These are phyloP conservation scores for Tinea semifulvella DNA, from an alignment of 2,888 invertebrate species.

Conservation along the genomic window DNA sequence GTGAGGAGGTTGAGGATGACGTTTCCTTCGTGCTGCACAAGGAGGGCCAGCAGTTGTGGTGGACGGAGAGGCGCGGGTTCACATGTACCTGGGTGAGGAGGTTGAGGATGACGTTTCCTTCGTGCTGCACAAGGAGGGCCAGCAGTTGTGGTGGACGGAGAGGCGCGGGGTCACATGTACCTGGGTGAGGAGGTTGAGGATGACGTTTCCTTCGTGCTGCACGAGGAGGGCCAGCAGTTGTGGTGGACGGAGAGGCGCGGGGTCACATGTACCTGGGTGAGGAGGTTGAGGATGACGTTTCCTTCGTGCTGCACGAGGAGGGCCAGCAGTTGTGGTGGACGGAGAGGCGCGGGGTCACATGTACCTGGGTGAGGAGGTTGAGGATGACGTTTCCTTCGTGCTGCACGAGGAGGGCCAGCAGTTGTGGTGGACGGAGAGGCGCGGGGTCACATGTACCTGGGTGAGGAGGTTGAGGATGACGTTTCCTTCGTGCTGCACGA, in stretches of 20 bases:
- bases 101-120: constrained; percentile 90
- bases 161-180: no score
- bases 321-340: constrained; percentile 90
- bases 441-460: constrained; percentile 73
- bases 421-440: no score
- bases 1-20: constrained; percentile 90
- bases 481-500: constrained; percentile 91
- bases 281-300: constrained; percentile 85
- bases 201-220: constrained; percentile 89
- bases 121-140: constrained; percentile 90
- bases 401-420: constrained; percentile 89
- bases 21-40: constrained; percentile 91
- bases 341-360: no score
- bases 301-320: constrained; percentile 93
- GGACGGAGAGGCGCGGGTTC: no score
- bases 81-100: constrained; percentile 80
- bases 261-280: constrained; percentile 80
- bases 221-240: constrained; percentile 92
- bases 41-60: constrained; percentile 90
- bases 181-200: constrained; percentile 89
- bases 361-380: constrained; percentile 86
- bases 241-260: no score
- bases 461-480: constrained; percentile 90
- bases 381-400: constrained; percentile 91
- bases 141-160: constrained; percentile 92